Percentiles rank a stretch among this genome's conserved stretches.
phyloP scores from a whole-genome alignment of 2,113 vertebrate genomes.

The Epinephelus moara region DNA sequence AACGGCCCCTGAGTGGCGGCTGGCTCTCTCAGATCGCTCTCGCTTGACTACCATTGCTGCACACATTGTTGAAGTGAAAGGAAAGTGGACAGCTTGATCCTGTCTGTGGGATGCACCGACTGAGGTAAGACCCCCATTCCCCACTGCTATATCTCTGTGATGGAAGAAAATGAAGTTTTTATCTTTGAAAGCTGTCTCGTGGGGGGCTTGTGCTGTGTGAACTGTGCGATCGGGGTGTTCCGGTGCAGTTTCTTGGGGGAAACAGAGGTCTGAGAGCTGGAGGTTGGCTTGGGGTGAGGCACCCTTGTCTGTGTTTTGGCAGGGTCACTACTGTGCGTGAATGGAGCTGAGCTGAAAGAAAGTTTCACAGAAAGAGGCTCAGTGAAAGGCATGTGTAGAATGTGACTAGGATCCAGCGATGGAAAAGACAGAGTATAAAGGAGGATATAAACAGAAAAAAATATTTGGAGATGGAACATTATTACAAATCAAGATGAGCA shows the following conservation, averaged over 20 bases:
- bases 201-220: conserved; percentile 30
- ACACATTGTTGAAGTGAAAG: conserved; percentile 77
- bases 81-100: conserved; percentile 75
- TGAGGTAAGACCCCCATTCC: conserved; percentile 74
- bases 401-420: conserved; percentile 63
- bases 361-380: conserved; percentile 79
- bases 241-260: conserved; percentile 38
- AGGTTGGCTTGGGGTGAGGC: conserved; percentile 65
- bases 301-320: conserved; percentile 82
- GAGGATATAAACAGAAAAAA: conserved; percentile 1
- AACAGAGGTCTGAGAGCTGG: conserved; percentile 40
- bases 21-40: conserved; percentile 77
- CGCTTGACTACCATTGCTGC: conserved; percentile 79
- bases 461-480: background rate
- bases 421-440: conserved; percentile 31
- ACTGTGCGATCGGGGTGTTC: conserved; percentile 36
- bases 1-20: conserved; percentile 82
- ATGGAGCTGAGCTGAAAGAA: conserved; percentile 79
- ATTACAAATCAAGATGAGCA: background rate
- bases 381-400: conserved; percentile 83
- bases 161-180: conserved; percentile 28
- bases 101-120: conserved; percentile 69
- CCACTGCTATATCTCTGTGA: conserved; percentile 35
- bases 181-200: background rate
- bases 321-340: conserved; percentile 76